These are phyloP conservation scores for Galleria mellonella DNA, from an alignment of 1,140 invertebrate genomes.

Conservation along the genomic window DNA sequence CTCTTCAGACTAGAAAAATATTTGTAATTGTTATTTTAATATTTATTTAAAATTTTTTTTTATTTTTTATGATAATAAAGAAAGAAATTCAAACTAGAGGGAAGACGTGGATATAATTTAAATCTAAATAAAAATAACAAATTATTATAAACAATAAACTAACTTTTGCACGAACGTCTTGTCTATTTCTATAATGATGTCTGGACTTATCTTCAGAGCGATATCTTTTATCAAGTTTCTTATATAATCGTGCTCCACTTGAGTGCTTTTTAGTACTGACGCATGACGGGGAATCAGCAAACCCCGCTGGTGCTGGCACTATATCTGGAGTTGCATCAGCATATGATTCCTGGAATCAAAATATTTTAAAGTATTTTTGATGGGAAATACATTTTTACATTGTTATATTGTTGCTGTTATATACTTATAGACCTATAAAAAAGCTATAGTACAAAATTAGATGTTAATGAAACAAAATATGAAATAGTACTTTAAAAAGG, in stretches of 20 bases:
- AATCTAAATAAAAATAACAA: too few relatives aligned
- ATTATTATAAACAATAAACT: background rate
- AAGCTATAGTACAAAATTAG: background rate
- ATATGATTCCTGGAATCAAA: conserved; percentile 55
- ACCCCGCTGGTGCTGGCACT: conserved; percentile 89
- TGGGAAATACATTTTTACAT: too few relatives aligned
- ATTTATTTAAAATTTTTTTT: too few relatives aligned
- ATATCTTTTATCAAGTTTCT: conserved; percentile 87
- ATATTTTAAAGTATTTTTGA: background rate
- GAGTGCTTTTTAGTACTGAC: conserved; percentile 57
- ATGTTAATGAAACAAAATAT: too few relatives aligned
- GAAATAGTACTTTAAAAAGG: too few relatives aligned
- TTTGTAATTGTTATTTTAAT: background rate
- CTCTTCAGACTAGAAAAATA: conserved; percentile 80
- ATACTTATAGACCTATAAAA: too few relatives aligned
- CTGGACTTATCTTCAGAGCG: conserved; percentile 85
- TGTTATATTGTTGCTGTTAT: too few relatives aligned
- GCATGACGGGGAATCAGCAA: conserved; percentile 87
- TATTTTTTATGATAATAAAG: too few relatives aligned
- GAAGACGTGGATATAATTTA: too few relatives aligned
- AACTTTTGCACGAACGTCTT: conserved; percentile 84
- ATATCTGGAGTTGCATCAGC: conserved; percentile 81
- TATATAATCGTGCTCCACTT: conserved; percentile 79
- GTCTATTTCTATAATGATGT: conserved; percentile 78
- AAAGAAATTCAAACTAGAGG: too few relatives aligned